Conservation (phyloP, 2,797 vertebrate genomes). For the Ctenopoma multispine region DNA sequence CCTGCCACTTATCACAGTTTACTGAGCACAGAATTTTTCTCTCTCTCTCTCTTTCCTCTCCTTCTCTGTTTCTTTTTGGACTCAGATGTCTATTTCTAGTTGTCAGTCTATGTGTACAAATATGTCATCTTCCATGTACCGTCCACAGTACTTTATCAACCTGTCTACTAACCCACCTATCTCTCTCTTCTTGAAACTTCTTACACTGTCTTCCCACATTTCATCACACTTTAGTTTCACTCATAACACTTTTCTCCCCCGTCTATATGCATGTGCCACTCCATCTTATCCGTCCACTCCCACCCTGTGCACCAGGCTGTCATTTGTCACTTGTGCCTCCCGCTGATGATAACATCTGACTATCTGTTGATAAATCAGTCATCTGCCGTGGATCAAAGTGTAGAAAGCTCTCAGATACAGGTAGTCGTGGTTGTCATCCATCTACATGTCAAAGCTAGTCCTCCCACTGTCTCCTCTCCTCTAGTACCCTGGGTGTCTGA, state of each 20-base stretch:
- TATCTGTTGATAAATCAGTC: constrained; percentile 62
- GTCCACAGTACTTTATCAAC: constrained; percentile 5
- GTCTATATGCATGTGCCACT: neutral
- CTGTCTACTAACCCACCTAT: neutral
- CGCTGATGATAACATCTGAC: constrained; percentile 64
- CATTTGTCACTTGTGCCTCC: constrained; percentile 62
- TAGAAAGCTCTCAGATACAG: constrained; percentile 46
- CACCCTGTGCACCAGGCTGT: constrained; percentile 8
- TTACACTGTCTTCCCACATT: constrained; percentile 6
- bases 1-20: constrained; percentile 57
- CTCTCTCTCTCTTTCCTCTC: neutral
- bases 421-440: constrained; percentile 45
- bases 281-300: constrained; percentile 9
- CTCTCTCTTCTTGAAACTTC: constrained; percentile 29
- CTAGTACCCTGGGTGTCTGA: constrained; percentile 48
- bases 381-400: constrained; percentile 61
- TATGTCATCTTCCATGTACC: constrained; percentile 12
- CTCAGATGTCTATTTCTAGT: constrained; percentile 23
- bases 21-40: constrained; percentile 21
- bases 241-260: constrained; percentile 4
- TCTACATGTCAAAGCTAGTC: constrained; percentile 57
- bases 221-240: constrained; percentile 2
- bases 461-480: constrained; percentile 41
- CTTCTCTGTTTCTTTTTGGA: neutral
- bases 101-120: neutral